A percentile compares a stretch with the other conserved stretches of the same genome.
These are phyloP conservation scores for Reticulitermes lucifugus DNA, from an alignment of 2,888 invertebrate genomes.

Conservation along the genomic window DNA sequence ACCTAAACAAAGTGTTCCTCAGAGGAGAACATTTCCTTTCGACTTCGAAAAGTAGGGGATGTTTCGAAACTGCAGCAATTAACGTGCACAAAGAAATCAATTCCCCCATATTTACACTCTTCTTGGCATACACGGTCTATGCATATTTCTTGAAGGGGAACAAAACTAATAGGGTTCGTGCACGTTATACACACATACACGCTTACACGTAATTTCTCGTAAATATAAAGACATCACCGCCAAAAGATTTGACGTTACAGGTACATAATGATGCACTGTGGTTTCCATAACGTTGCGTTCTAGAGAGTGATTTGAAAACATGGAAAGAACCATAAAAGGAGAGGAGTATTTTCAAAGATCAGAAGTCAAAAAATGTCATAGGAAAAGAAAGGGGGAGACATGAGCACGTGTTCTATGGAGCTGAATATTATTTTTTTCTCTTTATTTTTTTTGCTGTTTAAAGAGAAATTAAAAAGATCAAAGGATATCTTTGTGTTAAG, in stretches of 20 bases:
- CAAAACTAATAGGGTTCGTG: conserved; percentile 52
- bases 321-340: not conserved
- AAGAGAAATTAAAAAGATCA: conserved; percentile 47
- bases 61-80: conserved; percentile 41
- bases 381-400: conserved; percentile 19
- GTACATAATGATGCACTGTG: conserved; percentile 49
- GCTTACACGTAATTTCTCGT: conserved; percentile 31
- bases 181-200: conserved; percentile 40
- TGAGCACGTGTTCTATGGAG: conserved; percentile 45
- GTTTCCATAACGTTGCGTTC: conserved; percentile 41
- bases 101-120: not conserved
- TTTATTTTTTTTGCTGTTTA: conserved; percentile 32
- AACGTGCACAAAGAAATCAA: conserved; percentile 44
- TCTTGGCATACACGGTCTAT: conserved; percentile 18
- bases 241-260: conserved; percentile 45
- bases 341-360: conserved; percentile 45
- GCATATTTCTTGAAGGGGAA: conserved; percentile 49
- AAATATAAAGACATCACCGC: conserved; percentile 40
- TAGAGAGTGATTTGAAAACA: conserved; percentile 38
- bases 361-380: conserved; percentile 38
- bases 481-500: conserved; percentile 45
- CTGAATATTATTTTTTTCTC: conserved; percentile 30
- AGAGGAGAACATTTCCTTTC: conserved; percentile 9
- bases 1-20: conserved; percentile 4
- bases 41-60: conserved; percentile 18